Base-by-base conservation (phyloP, 1,140 invertebrate genomes). In the Ceratina calcarata region DNA sequence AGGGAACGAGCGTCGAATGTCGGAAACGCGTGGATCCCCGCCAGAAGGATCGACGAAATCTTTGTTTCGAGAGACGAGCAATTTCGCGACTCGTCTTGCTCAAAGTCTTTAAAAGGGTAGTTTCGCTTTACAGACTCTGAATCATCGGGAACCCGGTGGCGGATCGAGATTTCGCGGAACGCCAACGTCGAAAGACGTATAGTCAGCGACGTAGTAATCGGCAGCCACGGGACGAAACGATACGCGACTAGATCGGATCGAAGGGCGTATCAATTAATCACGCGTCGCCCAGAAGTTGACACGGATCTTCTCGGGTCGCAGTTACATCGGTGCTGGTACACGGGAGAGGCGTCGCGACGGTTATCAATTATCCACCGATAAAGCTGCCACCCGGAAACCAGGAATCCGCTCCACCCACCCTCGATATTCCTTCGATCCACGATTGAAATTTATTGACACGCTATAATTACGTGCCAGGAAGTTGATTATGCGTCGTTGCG, bases 401-500 rank as follows among this genome's bases (percentile, higher is more conserved):
- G 55, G 69, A 15, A 27, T 68, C 60, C 32, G 58, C 12, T 53
- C 58, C 68, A 49, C 58, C 55, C 24, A 22, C 67, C 32, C 20
- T 18, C 72, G 37, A 51, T 67, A 32, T 57, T 64, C 69, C 77
- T 81, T 73, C 61, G 20, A 45, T 20, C 68, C 67, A 78, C 86
- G 86, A 91, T 91, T 87, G 88, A 90, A 91, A 91, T 91, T 91
- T 91, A 90, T 90, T 79, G 89, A 91, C 88, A 88, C 83, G 81
- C 87, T 82, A 88, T 91, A 91, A 91, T 91, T 91, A 89, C 89
- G 87, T 78, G 88, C 88, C 86, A 89, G 81, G 76, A 83, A 80
- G 61, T 78, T 76, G 84, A 83, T 80, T 80, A 76, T 83, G 58
- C 78, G 37, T 53, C 37, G 45, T 75, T 68, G 70, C 61, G 61